Conservation (phyloP, 2,797 vertebrate genomes). For the Sciurus vulgaris region DNA sequence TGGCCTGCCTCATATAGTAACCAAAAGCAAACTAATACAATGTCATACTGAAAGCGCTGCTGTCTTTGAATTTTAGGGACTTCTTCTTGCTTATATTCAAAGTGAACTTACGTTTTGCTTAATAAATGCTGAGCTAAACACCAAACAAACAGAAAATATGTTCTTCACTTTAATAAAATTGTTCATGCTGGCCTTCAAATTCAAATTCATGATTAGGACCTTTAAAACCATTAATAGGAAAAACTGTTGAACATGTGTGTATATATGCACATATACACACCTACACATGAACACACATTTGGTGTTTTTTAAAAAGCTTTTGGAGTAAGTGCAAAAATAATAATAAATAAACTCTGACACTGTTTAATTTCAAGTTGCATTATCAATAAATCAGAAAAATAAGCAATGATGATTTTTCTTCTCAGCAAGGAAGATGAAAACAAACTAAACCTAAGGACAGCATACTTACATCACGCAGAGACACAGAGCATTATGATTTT, state of each 20-base stretch:
- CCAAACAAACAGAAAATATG: neutral
- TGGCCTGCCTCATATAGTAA: neutral
- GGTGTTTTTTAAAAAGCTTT: neutral
- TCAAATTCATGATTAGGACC: neutral
- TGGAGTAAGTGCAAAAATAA: neutral
- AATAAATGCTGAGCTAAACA: neutral
- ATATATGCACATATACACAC: neutral
- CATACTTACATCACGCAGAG: neutral
- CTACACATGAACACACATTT: neutral
- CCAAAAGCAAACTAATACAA: neutral
- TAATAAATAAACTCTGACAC: neutral
- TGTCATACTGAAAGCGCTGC: neutral
- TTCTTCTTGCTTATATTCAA: neutral
- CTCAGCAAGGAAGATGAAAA: neutral
- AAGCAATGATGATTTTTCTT: neutral
- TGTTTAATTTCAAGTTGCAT: neutral
- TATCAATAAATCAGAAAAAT: constrained; percentile 1
- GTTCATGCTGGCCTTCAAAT: neutral
- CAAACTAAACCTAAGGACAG: neutral
- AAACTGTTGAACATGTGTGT: neutral
- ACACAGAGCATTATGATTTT: neutral
- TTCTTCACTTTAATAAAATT: neutral
- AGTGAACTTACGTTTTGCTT: neutral
- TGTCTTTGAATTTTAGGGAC: neutral
- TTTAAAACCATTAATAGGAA: neutral